phyloP scores from a whole-genome alignment of 2,888 invertebrate species.

The Nomada fucata region DNA sequence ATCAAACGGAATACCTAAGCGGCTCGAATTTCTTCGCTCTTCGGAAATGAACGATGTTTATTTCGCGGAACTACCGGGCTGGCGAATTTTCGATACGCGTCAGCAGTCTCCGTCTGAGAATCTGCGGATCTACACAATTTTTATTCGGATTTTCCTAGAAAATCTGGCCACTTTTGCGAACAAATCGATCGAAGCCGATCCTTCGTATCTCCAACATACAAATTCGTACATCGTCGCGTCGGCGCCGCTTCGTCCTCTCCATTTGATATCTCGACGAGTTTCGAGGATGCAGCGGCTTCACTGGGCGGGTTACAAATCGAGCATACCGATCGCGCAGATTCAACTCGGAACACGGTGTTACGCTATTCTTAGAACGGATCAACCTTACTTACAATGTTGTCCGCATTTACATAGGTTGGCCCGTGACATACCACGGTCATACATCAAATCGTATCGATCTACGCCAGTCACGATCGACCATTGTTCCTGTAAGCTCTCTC shows the following conservation, averaged over 20 bases:
- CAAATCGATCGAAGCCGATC: neutral
- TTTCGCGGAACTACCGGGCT: constrained; percentile 41
- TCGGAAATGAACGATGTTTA: constrained; percentile 53
- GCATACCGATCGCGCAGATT: constrained; percentile 43
- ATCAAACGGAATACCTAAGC: constrained; percentile 63
- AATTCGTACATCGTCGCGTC: too few species aligned
- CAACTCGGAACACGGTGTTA: constrained; percentile 43
- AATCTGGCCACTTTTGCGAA: neutral
- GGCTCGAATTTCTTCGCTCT: constrained; percentile 64
- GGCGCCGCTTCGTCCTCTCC: neutral
- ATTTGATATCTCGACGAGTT: neutral
- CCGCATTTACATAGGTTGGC: constrained; percentile 55
- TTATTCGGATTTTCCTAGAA: neutral
- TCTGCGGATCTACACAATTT: neutral
- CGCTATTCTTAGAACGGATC: constrained; percentile 54
- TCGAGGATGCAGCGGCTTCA: neutral
- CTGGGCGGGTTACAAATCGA: constrained; percentile 30
- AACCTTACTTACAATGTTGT: constrained; percentile 52
- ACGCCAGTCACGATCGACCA: constrained; percentile 66
- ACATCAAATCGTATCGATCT: constrained; percentile 63
- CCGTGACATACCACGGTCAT: constrained; percentile 38
- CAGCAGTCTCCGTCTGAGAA: constrained; percentile 38
- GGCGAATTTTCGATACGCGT: constrained; percentile 41
- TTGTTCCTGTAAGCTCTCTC: constrained; percentile 62
- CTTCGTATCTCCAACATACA: neutral